Evolutionary conservation across 2,113 vertebrate genomes (phyloP).

Genomic region (Carassius gibelio): DNA sequence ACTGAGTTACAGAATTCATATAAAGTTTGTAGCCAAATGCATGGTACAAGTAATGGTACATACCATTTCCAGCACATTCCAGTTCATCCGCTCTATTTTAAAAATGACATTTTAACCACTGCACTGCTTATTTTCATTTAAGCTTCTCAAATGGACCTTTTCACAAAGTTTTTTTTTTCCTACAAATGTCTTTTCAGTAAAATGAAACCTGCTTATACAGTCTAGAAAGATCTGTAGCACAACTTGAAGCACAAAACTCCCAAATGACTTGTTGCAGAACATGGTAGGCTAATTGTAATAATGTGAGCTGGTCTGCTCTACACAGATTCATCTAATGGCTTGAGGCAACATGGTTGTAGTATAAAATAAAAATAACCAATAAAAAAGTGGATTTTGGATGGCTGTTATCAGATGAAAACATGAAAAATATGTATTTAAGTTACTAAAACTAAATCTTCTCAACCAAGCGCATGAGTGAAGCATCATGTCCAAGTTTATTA

Average conservation of each 20-base stretch:
- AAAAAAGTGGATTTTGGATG: too few species aligned
- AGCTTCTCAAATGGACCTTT: constrained; percentile 20
- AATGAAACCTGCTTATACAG: background rate
- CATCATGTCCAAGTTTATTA: background rate
- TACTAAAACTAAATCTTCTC: too few species aligned
- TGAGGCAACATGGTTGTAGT: background rate
- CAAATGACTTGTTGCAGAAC: background rate
- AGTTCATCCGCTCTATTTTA: background rate
- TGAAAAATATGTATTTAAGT: too few species aligned
- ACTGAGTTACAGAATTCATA: constrained; percentile 40
- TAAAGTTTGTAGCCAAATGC: constrained; percentile 16
- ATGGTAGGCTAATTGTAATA: background rate
- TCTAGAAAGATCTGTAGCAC: too few species aligned
- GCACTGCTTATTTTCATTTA: background rate
- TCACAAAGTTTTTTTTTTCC: background rate
- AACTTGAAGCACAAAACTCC: background rate
- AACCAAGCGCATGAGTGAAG: too few species aligned
- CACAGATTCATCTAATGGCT: background rate
- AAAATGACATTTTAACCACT: constrained; percentile 32
- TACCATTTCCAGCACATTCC: background rate
- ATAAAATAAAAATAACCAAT: too few species aligned
- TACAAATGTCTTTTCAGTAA: background rate
- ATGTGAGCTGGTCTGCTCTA: background rate
- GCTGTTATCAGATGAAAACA: too few species aligned
- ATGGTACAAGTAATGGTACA: background rate